Evolutionary conservation across 2,797 vertebrate genomes (phyloP), one percentile per base, ranked within the genome.

Genomic region (Myiotriccus ornatus): DNA sequence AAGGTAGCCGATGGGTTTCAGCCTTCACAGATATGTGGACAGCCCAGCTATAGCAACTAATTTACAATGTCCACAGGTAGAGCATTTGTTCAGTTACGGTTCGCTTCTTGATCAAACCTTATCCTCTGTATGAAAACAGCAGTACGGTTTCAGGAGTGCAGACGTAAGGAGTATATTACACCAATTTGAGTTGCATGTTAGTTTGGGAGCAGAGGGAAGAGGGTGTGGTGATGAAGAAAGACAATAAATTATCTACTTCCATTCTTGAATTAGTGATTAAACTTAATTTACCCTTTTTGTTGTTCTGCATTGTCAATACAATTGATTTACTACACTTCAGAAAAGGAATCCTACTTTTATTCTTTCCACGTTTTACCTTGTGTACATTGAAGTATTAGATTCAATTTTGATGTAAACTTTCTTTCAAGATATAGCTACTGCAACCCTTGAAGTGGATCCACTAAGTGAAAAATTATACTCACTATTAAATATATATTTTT

Each of bases 131-230:
- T 30, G 47, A 57, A 94, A 63, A 74, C 3, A 69, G 3, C 10
- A 44, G 23, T 7, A 25, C 0, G 0, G 6, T 41, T 5, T 20
- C 47, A 34, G 32, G 23, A 46, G 2, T 34, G 20, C 14, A 68
- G 12, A 8, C 59, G 11, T 43, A 35, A 69, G 4, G 43, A 53
- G 7, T 62, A 27, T 4, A 1, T 23, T 84, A 65, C 2, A 47
- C 3, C 4, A 53, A 27, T 34, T 28, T 59, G 18, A 65, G 60
- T 44, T 49, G 18, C 16, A 41, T 27, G 1, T 34, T 74, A 44
- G 21, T 44, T 44, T 32, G 22, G 10, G 22, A 6, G 16, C 12
- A 30, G 62, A 53, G 34, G 12, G 17, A 4, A 30, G 11, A 52
- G 18, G 4, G 11, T 7, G 4, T 30, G 6, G 6, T 27, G 23